These are phyloP conservation scores for Hybognathus amarus DNA, from an alignment of 2,797 vertebrate genomes.

Conservation along the genomic window DNA sequence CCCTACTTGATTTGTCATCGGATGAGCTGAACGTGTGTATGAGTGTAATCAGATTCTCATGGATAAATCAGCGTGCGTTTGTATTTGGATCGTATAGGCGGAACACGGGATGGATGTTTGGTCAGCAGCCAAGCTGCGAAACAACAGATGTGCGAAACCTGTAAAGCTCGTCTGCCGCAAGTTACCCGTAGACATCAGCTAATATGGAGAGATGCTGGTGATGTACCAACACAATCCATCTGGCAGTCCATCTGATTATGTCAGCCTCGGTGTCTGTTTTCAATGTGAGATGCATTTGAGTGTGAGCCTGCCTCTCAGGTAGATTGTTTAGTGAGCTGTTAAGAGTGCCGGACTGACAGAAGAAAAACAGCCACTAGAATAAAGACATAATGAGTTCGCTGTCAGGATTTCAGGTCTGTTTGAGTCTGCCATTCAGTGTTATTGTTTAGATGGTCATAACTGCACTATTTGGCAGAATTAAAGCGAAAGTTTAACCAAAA, in stretches of 20 bases:
- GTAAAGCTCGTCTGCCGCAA: constrained; percentile 64
- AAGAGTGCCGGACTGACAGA: not conserved
- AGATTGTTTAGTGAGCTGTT: constrained; percentile 33
- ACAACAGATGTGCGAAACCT: constrained; percentile 74
- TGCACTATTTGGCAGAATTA: not conserved
- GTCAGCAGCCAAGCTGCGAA: constrained; percentile 66
- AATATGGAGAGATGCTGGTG: constrained; percentile 68
- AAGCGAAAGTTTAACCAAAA: not conserved
- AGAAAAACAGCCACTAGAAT: not conserved
- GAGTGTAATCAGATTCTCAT: constrained; percentile 27
- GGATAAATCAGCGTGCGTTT: constrained; percentile 31
- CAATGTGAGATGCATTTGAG: constrained; percentile 67
- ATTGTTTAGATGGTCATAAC: not conserved
- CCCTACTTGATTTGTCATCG: constrained; percentile 3
- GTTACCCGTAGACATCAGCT: constrained; percentile 65
- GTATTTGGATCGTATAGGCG: constrained; percentile 51
- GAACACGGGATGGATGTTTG: constrained; percentile 66
- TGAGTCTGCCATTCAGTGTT: not conserved
- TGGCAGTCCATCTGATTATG: constrained; percentile 58
- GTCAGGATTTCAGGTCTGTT: not conserved
- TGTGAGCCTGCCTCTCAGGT: constrained; percentile 28
- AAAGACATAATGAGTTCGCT: not conserved
- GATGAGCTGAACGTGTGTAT: not conserved
- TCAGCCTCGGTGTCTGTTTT: constrained; percentile 65
- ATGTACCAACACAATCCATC: constrained; percentile 65